A percentile compares a stretch with the other conserved stretches of the same genome.
Conservation (phyloP, 2,113 vertebrate genomes). For the Phainopepla nitens region DNA sequence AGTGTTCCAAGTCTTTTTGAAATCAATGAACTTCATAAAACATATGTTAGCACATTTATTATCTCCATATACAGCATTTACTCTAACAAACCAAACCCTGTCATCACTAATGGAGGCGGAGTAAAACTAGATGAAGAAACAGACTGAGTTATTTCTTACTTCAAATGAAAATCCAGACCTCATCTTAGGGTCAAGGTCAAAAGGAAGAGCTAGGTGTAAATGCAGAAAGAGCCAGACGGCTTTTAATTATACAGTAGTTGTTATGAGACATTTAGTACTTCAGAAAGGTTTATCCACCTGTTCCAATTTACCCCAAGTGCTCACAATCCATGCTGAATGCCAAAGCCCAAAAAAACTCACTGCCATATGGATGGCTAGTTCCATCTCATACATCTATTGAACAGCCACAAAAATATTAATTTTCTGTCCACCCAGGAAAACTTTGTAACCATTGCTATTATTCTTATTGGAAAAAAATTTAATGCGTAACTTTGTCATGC, state of each 20-base stretch:
- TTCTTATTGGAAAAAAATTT: background rate
- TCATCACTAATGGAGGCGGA: constrained; percentile 22
- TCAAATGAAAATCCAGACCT: constrained; percentile 57
- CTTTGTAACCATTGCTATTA: background rate
- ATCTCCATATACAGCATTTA: background rate
- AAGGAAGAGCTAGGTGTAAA: background rate
- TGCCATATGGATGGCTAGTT: background rate
- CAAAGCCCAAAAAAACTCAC: background rate
- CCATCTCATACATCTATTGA: background rate
- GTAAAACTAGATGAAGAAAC: background rate
- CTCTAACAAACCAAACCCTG: constrained; percentile 32
- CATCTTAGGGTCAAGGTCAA: constrained; percentile 61
- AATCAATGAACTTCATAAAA: background rate
- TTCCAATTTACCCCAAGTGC: constrained; percentile 3
- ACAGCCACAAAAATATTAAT: background rate
- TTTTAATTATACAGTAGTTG: constrained; percentile 25
- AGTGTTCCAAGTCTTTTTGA: background rate
- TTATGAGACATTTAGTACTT: constrained; percentile 11
- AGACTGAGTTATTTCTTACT: constrained; percentile 51
- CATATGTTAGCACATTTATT: background rate
- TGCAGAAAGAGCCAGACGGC: constrained; percentile 12
- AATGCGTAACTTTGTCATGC: background rate
- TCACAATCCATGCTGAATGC: background rate
- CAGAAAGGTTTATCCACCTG: constrained; percentile 28
- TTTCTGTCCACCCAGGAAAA: background rate